These are phyloP conservation scores for Drosophila takahashii DNA, from an alignment of 1,140 invertebrate genomes.

Conservation along the genomic window DNA sequence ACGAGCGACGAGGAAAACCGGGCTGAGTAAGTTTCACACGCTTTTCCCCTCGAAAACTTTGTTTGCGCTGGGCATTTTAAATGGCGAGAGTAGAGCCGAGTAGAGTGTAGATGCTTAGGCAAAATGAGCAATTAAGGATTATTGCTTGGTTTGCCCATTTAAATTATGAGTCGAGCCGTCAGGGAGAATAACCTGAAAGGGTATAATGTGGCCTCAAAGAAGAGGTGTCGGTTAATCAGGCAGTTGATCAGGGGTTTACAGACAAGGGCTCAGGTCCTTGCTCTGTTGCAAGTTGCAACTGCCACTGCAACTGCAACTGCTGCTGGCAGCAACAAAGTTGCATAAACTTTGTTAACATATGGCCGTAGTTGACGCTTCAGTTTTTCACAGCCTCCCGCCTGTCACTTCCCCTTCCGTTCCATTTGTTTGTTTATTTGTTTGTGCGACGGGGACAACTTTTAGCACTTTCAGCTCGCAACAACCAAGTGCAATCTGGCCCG, in stretches of 20 bases:
- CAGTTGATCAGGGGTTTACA: too few species aligned
- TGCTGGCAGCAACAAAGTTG: constrained; percentile 52
- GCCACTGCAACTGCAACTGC: constrained; percentile 15
- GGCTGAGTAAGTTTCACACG: constrained; percentile 67
- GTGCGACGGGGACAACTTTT: constrained; percentile 59
- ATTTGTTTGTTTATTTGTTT: constrained; percentile 64
- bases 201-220: constrained; percentile 29
- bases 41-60: constrained; percentile 54
- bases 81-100: constrained; percentile 36
- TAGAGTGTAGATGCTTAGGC: constrained; percentile 65
- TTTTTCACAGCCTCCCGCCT: constrained; percentile 30
- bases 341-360: constrained; percentile 77
- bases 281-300: background rate
- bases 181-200: constrained; percentile 19
- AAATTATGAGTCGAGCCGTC: too few species aligned
- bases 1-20: constrained; percentile 44
- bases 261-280: constrained; percentile 21
- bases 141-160: constrained; percentile 75
- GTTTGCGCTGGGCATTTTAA: constrained; percentile 80
- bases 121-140: constrained; percentile 83
- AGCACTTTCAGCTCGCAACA: constrained; percentile 51
- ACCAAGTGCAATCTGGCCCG: constrained; percentile 62
- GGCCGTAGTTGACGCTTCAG: constrained; percentile 50
- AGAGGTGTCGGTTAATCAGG: constrained; percentile 28
- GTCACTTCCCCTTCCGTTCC: constrained; percentile 37